Evolutionary conservation across 1,140 invertebrate genomes (phyloP).

Genomic region (Phortica variegata): DNA sequence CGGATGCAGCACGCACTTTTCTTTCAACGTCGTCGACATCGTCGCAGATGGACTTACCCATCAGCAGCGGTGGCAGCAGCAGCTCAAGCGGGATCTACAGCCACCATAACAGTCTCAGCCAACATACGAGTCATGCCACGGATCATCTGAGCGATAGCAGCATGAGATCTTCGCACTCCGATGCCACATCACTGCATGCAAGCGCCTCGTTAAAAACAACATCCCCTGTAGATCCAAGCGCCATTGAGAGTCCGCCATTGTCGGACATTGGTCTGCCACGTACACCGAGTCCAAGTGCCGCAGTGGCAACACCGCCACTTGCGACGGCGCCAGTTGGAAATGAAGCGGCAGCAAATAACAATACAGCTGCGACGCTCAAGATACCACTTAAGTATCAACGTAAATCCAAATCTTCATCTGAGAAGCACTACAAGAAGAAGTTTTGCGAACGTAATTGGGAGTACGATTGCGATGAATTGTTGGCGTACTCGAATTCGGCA

Average conservation of each 20-base stretch:
- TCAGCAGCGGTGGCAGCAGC: constrained; percentile 35
- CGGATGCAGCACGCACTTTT: constrained; percentile 60
- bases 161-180: constrained; percentile 37
- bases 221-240: constrained; percentile 39
- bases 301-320: constrained; percentile 59
- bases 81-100: constrained; percentile 15
- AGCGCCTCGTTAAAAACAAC: constrained; percentile 36
- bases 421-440: constrained; percentile 75
- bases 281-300: constrained; percentile 66
- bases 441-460: constrained; percentile 70
- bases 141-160: constrained; percentile 52
- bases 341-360: constrained; percentile 13
- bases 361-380: constrained; percentile 21
- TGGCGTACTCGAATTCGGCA: constrained; percentile 44
- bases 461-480: constrained; percentile 59
- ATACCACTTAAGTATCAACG: constrained; percentile 66
- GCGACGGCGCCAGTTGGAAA: constrained; percentile 25
- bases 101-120: not conserved
- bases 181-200: constrained; percentile 31
- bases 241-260: constrained; percentile 59
- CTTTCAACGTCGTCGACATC: constrained; percentile 58
- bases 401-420: constrained; percentile 61
- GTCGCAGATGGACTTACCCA: constrained; percentile 45
- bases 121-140: not conserved
- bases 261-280: constrained; percentile 64